Evolutionary conservation across 2,888 invertebrate species (phyloP).

Genomic region (Pharmacophagus antenor): DNA sequence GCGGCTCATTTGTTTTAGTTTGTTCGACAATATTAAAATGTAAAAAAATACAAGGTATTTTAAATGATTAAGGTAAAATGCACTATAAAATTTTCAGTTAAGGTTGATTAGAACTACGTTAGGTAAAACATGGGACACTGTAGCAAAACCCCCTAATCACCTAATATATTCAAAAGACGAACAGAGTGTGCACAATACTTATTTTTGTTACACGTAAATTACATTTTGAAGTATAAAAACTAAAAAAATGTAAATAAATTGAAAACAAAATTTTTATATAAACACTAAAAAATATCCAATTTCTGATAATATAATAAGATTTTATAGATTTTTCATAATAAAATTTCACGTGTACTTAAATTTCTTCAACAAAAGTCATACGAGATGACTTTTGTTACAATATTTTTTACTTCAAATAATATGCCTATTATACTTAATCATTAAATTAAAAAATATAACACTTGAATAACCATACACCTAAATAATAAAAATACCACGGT

Average conservation of each 20-base stretch:
- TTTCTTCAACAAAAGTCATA: background rate
- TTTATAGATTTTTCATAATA: background rate
- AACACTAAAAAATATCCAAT: background rate
- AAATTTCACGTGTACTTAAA: background rate
- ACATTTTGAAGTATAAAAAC: too few relatives aligned
- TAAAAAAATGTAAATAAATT: too few relatives aligned
- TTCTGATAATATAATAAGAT: background rate
- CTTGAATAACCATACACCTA: background rate
- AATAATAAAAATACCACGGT: slow-evolving; percentile 5
- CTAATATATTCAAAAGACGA: too few relatives aligned
- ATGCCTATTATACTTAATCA: background rate
- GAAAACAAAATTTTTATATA: too few relatives aligned
- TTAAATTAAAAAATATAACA: background rate
- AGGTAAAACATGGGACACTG: too few relatives aligned
- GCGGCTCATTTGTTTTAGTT: background rate
- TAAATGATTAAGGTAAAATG: too few relatives aligned
- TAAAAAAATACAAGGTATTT: background rate
- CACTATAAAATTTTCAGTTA: too few relatives aligned
- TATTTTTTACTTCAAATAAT: background rate
- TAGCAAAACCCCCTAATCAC: too few relatives aligned
- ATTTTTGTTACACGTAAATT: too few relatives aligned
- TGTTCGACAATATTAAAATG: background rate
- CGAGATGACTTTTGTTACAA: background rate
- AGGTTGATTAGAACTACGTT: too few relatives aligned
- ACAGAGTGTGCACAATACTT: too few relatives aligned